Percentiles rank a stretch among this genome's conserved stretches.
Evolutionary conservation across 2,113 vertebrate genomes (phyloP).

Genomic region (Shinisaurus crocodilurus): DNA sequence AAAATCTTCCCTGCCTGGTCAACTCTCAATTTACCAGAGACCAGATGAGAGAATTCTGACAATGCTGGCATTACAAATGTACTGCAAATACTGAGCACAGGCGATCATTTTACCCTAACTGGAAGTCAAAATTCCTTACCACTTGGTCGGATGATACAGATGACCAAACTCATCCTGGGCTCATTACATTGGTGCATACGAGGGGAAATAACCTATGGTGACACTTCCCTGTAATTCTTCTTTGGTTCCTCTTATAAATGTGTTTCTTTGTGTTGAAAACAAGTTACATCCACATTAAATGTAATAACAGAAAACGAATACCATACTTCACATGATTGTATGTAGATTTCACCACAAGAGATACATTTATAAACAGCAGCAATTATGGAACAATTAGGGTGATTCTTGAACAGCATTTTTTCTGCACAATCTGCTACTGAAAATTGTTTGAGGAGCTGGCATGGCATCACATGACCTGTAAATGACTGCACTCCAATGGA

Average conservation of each 20-base stretch:
- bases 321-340: not conserved
- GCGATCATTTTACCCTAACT: not conserved
- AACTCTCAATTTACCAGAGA: not conserved
- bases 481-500: not conserved
- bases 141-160: not conserved
- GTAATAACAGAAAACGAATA: not conserved
- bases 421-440: not conserved
- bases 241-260: not conserved
- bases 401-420: not conserved
- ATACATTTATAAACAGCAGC: not conserved
- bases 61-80: not conserved
- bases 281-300: not conserved
- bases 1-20: not conserved
- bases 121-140: not conserved
- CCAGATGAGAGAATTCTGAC: not conserved
- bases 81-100: not conserved
- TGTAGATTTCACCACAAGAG: not conserved
- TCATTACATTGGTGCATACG: not conserved
- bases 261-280: not conserved
- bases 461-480: not conserved
- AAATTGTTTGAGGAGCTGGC: not conserved
- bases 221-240: not conserved
- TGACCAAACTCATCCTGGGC: too few species aligned
- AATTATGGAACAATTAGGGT: not conserved
- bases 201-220: not conserved